Conservation (phyloP, 2,113 vertebrate species). For the Poecile atricapillus region DNA sequence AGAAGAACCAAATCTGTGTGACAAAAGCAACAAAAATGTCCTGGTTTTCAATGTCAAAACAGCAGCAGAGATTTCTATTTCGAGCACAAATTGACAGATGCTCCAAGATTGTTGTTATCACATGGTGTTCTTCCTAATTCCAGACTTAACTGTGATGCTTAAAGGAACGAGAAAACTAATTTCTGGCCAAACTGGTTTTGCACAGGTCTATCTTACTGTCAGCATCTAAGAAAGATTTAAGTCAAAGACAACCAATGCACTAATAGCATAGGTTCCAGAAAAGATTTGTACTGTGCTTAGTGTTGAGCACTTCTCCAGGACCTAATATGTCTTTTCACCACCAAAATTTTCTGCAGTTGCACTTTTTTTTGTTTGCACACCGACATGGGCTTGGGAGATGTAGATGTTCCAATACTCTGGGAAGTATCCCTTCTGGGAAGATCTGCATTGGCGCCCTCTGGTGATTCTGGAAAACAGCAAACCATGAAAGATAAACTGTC, state of each 20-base stretch:
- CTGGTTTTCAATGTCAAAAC: neutral
- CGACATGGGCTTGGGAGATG: neutral
- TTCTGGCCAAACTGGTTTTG: neutral
- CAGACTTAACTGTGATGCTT: neutral
- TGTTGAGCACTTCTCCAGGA: neutral
- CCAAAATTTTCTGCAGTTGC: neutral
- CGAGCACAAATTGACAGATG: constrained; percentile 3
- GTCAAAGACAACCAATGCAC: neutral
- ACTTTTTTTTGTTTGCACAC: neutral
- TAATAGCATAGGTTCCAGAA: neutral
- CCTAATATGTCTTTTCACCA: neutral
- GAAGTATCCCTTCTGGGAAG: neutral
- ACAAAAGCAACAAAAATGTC: neutral
- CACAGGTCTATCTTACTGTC: neutral
- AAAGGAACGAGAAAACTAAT: neutral
- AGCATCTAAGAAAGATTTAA: neutral
- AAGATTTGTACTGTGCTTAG: neutral
- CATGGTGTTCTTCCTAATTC: neutral
- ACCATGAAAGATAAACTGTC: neutral
- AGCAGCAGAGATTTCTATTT: constrained; percentile 30
- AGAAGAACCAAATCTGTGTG: neutral
- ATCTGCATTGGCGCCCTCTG: constrained; percentile 52
- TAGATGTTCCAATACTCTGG: neutral
- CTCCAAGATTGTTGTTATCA: neutral
- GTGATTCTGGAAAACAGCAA: constrained; percentile 30